Evolutionary conservation across 2,113 vertebrate genomes (phyloP).

Genomic region (Hiodon tergisus): DNA sequence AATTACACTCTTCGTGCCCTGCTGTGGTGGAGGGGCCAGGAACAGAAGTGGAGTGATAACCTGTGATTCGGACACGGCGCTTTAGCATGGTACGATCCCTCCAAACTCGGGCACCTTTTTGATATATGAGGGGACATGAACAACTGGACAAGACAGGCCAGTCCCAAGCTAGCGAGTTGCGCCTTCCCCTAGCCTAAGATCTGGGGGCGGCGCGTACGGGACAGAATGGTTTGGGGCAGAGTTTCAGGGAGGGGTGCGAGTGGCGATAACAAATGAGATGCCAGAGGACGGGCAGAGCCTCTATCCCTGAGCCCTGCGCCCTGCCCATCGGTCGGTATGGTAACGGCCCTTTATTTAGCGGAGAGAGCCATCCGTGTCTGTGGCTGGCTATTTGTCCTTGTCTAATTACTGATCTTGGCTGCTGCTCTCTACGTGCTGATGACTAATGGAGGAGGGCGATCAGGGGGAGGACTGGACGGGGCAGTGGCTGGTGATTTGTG

Average conservation of each 20-base stretch:
- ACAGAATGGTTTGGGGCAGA: slow-evolving; percentile 12
- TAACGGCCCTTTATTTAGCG: slow-evolving; percentile 71
- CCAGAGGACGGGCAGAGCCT: slow-evolving; percentile 36
- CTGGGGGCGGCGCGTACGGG: neutral
- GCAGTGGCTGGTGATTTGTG: slow-evolving; percentile 77
- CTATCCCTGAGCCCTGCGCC: slow-evolving; percentile 46
- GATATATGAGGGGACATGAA: too few relatives aligned
- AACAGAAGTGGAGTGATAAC: too few relatives aligned
- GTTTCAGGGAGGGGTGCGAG: slow-evolving; percentile 18
- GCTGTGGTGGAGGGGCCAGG: neutral
- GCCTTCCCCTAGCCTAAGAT: neutral
- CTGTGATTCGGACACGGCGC: neutral
- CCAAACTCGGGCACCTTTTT: neutral
- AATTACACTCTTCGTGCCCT: neutral
- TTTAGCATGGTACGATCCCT: neutral
- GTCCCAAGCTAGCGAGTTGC: neutral
- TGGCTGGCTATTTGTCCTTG: slow-evolving; percentile 81
- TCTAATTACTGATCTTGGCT: slow-evolving; percentile 89
- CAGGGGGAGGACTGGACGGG: slow-evolving; percentile 65
- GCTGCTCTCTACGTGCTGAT: slow-evolving; percentile 76
- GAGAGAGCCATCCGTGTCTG: slow-evolving; percentile 63
- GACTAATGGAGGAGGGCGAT: slow-evolving; percentile 76
- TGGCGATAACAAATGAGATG: slow-evolving; percentile 55
- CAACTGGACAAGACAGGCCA: neutral
- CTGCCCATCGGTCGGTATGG: slow-evolving; percentile 65